These are phyloP conservation scores for Gymnocheta viridis DNA, from an alignment of 2,888 invertebrate species.

Conservation along the genomic window DNA sequence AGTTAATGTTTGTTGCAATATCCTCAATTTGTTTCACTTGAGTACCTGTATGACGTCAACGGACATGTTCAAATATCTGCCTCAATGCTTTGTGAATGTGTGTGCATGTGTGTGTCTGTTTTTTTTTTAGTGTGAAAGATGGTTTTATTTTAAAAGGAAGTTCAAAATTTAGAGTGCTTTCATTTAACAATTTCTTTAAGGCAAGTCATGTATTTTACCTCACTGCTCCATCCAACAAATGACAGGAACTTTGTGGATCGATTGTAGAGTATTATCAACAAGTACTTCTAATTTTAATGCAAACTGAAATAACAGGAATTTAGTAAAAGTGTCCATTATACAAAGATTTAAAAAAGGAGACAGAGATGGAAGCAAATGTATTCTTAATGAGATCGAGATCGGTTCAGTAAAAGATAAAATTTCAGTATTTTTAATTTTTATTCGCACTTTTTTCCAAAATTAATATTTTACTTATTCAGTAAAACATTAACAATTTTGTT, in stretches of 20 bases:
- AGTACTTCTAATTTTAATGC: no score
- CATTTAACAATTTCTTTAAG: constrained; percentile 6
- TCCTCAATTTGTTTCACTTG: constrained; percentile 6
- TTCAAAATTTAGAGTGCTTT: constrained; percentile 28
- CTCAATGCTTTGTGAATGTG: no score
- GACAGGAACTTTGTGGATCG: background rate
- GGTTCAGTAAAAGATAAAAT: no score
- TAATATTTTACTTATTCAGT: no score
- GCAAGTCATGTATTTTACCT: background rate
- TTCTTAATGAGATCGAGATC: no score
- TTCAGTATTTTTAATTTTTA: no score
- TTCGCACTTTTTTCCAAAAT: no score
- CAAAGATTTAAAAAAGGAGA: no score
- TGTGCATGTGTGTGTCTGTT: background rate
- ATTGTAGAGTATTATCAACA: background rate
- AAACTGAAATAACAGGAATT: no score
- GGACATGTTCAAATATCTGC: background rate
- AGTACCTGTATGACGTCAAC: constrained; percentile 1
- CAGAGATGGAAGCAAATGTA: no score
- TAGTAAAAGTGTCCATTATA: no score
- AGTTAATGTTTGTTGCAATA: constrained; percentile 26
- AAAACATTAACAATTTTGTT: no score
- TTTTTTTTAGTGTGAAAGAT: background rate
- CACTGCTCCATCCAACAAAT: background rate
- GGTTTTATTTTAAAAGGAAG: constrained; percentile 13